Conservation (phyloP, 2,113 vertebrate species). For the Alaudala cheleensis region DNA sequence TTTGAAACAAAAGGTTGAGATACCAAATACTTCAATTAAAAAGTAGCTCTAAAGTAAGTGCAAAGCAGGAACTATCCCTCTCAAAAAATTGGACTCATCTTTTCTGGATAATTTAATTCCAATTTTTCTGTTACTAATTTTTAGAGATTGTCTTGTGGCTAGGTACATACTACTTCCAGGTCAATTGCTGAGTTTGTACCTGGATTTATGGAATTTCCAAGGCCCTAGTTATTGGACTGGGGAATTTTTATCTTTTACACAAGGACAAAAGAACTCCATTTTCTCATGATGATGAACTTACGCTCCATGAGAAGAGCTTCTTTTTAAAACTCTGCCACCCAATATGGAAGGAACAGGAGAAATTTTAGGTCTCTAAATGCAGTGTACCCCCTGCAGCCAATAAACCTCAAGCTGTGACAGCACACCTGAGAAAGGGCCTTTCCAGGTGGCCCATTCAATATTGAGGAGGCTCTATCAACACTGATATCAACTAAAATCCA, state of each 20-base stretch:
- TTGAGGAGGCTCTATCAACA: background rate
- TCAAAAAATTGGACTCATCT: background rate
- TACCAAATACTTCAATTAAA: background rate
- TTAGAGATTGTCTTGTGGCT: background rate
- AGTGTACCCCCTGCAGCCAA: too few relatives aligned
- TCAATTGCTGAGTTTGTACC: background rate
- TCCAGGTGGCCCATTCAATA: background rate
- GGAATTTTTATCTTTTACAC: background rate
- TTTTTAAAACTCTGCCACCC: background rate
- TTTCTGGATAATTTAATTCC: background rate
- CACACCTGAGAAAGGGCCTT: background rate
- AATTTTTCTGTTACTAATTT: background rate
- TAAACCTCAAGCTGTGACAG: background rate
- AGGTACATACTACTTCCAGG: background rate
- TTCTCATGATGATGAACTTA: background rate
- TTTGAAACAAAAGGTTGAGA: background rate
- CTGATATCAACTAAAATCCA: background rate
- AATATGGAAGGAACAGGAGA: background rate
- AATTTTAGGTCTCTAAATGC: background rate
- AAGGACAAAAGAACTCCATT: background rate
- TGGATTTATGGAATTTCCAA: background rate
- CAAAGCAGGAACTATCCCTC: background rate
- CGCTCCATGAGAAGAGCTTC: background rate
- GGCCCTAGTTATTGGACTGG: background rate
- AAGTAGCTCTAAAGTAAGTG: background rate